These are phyloP conservation scores for Onychostoma macrolepis DNA, from an alignment of 2,113 vertebrate genomes.

Conservation along the genomic window DNA sequence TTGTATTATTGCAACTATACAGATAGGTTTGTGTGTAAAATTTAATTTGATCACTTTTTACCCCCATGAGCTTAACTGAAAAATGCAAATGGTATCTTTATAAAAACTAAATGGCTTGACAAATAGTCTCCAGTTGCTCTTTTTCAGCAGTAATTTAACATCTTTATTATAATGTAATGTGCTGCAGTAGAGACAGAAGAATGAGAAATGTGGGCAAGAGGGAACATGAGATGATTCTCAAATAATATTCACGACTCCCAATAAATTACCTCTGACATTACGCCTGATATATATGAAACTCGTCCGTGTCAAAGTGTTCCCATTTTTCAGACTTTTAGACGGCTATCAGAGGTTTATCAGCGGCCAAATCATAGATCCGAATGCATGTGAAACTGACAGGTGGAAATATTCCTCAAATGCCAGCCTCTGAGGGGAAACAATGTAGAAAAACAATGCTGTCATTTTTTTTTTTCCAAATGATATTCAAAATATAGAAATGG, in stretches of 20 bases:
- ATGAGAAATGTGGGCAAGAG: background rate
- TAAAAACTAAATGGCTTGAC: background rate
- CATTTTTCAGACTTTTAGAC: slow-evolving; percentile 32
- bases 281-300: slow-evolving; percentile 15
- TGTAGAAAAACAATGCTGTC: background rate
- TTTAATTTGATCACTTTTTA: background rate
- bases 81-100: background rate
- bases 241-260: slow-evolving; percentile 31
- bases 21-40: background rate
- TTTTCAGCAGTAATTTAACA: slow-evolving; percentile 17
- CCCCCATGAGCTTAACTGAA: background rate
- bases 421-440: background rate
- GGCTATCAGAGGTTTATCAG: background rate
- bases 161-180: slow-evolving; percentile 16
- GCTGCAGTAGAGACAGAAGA: background rate
- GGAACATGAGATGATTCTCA: background rate
- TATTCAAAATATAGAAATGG: background rate
- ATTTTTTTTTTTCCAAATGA: background rate
- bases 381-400: slow-evolving; percentile 9
- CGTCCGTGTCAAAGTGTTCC: slow-evolving; percentile 27
- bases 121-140: slow-evolving; percentile 33
- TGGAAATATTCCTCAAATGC: slow-evolving; percentile 8
- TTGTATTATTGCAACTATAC: background rate
- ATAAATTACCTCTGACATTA: slow-evolving; percentile 37
- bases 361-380: slow-evolving; percentile 10